Conservation (phyloP, 2,888 invertebrate genomes). For the Drosophila mimica region DNA sequence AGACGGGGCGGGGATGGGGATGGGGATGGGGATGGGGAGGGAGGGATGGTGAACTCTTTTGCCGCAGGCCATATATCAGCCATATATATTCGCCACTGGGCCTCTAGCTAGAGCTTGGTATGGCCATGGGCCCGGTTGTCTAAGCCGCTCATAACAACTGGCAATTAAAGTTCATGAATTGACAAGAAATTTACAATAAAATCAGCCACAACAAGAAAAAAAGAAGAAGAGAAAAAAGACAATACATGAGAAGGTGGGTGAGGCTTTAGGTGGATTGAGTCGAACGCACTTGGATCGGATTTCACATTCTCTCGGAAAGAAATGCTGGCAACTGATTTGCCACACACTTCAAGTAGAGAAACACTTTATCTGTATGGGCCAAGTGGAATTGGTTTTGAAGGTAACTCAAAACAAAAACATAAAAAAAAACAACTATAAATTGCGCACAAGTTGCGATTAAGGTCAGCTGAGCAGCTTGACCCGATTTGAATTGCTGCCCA, state of each 20-base stretch:
- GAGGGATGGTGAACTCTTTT: constrained; percentile 41
- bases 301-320: constrained; percentile 57
- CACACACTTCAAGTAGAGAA: constrained; percentile 33
- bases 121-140: constrained; percentile 12
- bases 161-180: constrained; percentile 76
- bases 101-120: constrained; percentile 7
- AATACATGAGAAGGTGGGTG: constrained; percentile 62
- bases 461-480: constrained; percentile 69
- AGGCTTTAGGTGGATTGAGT: constrained; percentile 40
- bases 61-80: constrained; percentile 74
- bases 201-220: constrained; percentile 39
- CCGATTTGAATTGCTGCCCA: constrained; percentile 46
- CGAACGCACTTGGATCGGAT: constrained; percentile 36
- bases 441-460: constrained; percentile 75
- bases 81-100: constrained; percentile 51
- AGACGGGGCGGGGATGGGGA: constrained; percentile 3
- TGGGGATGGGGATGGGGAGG: too few relatives aligned
- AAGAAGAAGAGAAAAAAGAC: constrained; percentile 28
- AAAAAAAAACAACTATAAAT: constrained; percentile 50
- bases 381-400: constrained; percentile 39
- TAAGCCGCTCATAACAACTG: constrained; percentile 56
- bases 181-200: constrained; percentile 71
- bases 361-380: constrained; percentile 30
- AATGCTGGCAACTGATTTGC: constrained; percentile 62
- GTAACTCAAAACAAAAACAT: constrained; percentile 34